phyloP scores from a whole-genome alignment of 2,797 vertebrate genomes.

The Martes flavigula region DNA sequence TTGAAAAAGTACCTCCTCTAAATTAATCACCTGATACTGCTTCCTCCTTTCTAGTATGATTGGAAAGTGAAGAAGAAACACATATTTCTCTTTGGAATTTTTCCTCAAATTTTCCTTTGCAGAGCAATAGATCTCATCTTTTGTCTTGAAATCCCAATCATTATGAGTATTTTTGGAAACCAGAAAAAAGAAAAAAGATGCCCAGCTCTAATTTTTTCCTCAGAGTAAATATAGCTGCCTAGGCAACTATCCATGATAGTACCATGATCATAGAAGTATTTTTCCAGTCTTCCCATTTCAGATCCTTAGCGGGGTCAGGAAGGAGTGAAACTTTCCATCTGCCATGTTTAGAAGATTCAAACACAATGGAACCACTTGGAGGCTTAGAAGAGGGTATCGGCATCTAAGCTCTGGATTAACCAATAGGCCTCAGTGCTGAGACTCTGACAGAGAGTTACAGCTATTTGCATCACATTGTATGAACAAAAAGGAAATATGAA shows the following conservation, averaged over 20 bases:
- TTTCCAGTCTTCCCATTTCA: background rate
- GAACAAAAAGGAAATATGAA: background rate
- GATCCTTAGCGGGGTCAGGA: background rate
- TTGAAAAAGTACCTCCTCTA: background rate
- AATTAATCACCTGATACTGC: background rate
- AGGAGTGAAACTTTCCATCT: constrained; percentile 28
- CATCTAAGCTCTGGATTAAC: background rate
- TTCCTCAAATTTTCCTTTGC: background rate
- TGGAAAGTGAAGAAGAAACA: constrained; percentile 27
- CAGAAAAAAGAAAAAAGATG: constrained; percentile 71
- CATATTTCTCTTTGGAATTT: background rate
- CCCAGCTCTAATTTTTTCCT: constrained; percentile 37
- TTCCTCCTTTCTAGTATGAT: background rate
- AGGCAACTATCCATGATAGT: constrained; percentile 54
- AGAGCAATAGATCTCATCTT: background rate
- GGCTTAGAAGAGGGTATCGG: background rate
- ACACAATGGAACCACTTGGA: background rate
- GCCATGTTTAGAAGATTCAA: background rate
- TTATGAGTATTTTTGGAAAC: constrained; percentile 45
- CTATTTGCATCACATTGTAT: background rate
- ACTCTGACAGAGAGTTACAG: background rate
- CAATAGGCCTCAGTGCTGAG: background rate
- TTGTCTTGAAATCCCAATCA: background rate
- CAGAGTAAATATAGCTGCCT: constrained; percentile 66
- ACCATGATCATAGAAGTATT: constrained; percentile 54